These are phyloP conservation scores for Dicrostonyx torquatus DNA, from an alignment of 2,797 vertebrate genomes.

Conservation along the genomic window DNA sequence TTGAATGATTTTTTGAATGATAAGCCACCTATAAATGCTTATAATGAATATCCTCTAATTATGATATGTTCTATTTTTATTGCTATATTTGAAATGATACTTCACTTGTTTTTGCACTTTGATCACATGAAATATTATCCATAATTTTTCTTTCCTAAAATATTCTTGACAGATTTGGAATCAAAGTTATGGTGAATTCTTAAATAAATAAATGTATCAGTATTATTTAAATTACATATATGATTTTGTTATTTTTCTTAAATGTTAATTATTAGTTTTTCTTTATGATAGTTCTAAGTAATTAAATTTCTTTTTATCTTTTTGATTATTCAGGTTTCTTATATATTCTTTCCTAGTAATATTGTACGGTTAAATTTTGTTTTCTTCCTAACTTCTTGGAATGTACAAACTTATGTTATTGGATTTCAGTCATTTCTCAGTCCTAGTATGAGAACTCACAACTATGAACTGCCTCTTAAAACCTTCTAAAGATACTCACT, in stretches of 20 bases:
- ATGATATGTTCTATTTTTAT: constrained; percentile 21
- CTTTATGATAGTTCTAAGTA: constrained; percentile 15
- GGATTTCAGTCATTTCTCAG: constrained; percentile 16
- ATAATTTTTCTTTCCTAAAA: background rate
- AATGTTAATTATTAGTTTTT: background rate
- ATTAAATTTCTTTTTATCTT: constrained; percentile 21
- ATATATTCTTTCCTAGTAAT: background rate
- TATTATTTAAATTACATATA: background rate
- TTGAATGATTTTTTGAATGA: constrained; percentile 37
- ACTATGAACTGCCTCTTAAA: background rate
- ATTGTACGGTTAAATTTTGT: background rate
- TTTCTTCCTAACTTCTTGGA: constrained; percentile 45
- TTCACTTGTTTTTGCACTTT: constrained; percentile 1
- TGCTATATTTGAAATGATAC: constrained; percentile 7
- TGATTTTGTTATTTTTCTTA: constrained; percentile 15
- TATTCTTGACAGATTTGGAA: constrained; percentile 5
- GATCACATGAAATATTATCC: background rate
- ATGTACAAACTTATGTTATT: background rate
- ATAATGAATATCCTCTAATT: constrained; percentile 21
- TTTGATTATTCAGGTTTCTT: background rate
- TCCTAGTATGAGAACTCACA: background rate
- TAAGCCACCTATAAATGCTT: constrained; percentile 9
- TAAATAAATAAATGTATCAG: background rate
- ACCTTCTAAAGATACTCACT: background rate
- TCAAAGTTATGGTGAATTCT: background rate